Percentiles rank a stretch among this genome's conserved stretches.
Conservation (phyloP, 2,113 vertebrate species). For the Hyperopisus bebe region DNA sequence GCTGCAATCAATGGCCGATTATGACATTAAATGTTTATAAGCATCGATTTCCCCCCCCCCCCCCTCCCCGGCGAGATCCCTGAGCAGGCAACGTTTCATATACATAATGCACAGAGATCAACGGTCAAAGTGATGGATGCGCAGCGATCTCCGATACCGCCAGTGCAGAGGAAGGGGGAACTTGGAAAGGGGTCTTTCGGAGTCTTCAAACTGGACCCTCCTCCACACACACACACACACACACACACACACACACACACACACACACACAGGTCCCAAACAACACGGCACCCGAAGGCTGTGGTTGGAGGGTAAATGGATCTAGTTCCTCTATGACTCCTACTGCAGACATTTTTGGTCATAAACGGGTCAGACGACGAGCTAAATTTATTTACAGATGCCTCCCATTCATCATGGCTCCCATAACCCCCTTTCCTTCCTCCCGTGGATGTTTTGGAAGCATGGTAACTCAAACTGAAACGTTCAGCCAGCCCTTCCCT, state of each 20-base stretch:
- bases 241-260: background rate
- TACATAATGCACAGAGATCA: slow-evolving; percentile 49
- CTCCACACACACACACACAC: background rate
- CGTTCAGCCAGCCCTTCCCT: background rate
- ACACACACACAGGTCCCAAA: no score
- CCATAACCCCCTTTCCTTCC: background rate
- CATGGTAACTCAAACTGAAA: background rate
- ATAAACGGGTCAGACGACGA: background rate
- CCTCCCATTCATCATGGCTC: background rate
- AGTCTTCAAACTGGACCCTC: background rate
- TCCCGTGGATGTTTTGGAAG: background rate
- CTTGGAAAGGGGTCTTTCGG: background rate
- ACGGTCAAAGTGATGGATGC: slow-evolving; percentile 57
- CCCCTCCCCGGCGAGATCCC: slow-evolving; percentile 34
- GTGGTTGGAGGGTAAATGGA: background rate
- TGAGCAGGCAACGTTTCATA: slow-evolving; percentile 52
- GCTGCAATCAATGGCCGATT: slow-evolving; percentile 51
- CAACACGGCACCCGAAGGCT: background rate
- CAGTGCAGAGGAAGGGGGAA: slow-evolving; percentile 23
- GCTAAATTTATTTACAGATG: background rate
- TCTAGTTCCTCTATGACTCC: background rate
- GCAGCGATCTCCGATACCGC: slow-evolving; percentile 50
- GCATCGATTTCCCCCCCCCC: slow-evolving; percentile 49
- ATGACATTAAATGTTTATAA: slow-evolving; percentile 64
- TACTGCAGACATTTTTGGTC: background rate